These are phyloP conservation scores for Temnothorax unifasciatus DNA, from an alignment of 2,888 invertebrate species.

Conservation along the genomic window DNA sequence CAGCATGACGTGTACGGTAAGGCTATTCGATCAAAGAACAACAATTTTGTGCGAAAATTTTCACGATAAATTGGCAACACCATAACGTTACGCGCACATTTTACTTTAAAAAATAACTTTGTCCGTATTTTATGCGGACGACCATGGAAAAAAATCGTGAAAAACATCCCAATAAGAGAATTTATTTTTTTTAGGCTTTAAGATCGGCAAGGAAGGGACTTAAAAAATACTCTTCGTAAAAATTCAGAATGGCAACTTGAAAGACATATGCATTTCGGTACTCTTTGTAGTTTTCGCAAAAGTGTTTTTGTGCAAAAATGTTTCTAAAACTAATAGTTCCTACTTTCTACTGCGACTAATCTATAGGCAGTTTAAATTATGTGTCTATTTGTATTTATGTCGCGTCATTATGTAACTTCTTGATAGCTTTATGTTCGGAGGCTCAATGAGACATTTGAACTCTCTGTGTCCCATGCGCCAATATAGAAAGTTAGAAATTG, in stretches of 20 bases:
- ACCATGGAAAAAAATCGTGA: conserved; percentile 84
- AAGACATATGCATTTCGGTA: conserved; percentile 79
- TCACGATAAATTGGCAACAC: conserved; percentile 68
- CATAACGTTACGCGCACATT: conserved; percentile 80
- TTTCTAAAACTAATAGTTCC: conserved; percentile 76
- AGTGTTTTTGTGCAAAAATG: conserved; percentile 76
- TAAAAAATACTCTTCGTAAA: conserved; percentile 34
- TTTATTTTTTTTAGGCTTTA: conserved; percentile 7
- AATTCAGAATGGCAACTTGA: conserved; percentile 78
- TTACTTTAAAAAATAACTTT: conserved; percentile 80
- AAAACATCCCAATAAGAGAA: conserved; percentile 74
- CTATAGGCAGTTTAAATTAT: conserved; percentile 80
- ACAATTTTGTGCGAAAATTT: neutral
- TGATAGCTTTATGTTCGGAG: conserved; percentile 73
- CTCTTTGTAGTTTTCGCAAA: conserved; percentile 67
- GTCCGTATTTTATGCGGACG: conserved; percentile 82
- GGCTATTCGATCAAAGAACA: neutral
- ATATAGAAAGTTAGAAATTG: neutral
- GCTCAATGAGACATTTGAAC: conserved; percentile 6
- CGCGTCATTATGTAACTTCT: conserved; percentile 83
- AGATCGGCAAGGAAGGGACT: conserved; percentile 22
- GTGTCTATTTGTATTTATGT: conserved; percentile 81
- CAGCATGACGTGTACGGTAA: conserved; percentile 50
- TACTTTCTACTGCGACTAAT: conserved; percentile 72
- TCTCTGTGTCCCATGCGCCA: neutral